Base-by-base conservation (phyloP, 2,888 invertebrate species). In the Xylophagus ater region DNA sequence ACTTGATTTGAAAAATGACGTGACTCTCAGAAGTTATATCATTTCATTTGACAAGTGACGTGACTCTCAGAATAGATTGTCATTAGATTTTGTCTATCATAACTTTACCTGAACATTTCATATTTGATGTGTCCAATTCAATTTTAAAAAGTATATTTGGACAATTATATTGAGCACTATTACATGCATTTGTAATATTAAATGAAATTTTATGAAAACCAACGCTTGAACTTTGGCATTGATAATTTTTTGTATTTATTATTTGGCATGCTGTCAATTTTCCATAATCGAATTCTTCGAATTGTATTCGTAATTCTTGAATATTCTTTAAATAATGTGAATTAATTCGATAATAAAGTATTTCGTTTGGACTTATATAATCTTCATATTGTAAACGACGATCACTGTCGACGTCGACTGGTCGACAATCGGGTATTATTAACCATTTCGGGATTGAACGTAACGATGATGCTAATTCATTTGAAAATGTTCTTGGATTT, bases 51-150 rank as follows among this genome's bases (percentile, higher is more conserved):
- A n/a, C n/a, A n/a, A n/a, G n/a, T n/a, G n/a, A n/a, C 32, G n/a
- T 8, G 4, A 17, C 5, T n/a, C 17, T 4, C 32, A n/a, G 5
- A 12, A 26, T 8, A 26, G 5, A 5, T 21, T 7, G 5, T 21
- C 9, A 21, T 7, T 21, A 21, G 9, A 9, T 7, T 21, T 9
- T 7, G 21, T 9, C 23, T 13, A n/a, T n/a, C n/a, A n/a, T n/a
- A 26, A 20, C 14, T 21, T 31, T 68, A 78, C 78, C 73, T 58
- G 74, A 68, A 55, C 78, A 79, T 49, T 69, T 63, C 47, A 70
- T 72, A 23, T 58, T 57, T 4, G 73, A 65, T 8, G 67, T 62
- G 13, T 65, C 57, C n/a, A 70, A 68, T 8, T 65, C 60, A 3
- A 72, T 67, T 33, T 64, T 60, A 50, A 74, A 73, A 50, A 68